phyloP scores from a whole-genome alignment of 2,888 invertebrate species.

The Philhelius pedissequus region DNA sequence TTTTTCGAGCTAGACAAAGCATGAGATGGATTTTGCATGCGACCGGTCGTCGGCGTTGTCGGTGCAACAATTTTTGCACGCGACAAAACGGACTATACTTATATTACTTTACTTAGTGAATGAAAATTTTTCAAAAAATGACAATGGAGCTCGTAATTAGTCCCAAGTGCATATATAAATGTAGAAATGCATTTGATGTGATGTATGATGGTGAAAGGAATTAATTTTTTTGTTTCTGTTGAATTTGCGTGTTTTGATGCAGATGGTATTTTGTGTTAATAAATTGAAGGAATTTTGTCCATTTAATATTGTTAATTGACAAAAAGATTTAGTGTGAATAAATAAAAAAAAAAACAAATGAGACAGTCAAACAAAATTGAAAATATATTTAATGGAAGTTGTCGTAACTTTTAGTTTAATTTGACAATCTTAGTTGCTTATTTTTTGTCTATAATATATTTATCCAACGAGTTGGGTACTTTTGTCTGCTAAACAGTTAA shows the following conservation, averaged over 20 bases:
- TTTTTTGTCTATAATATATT: too few relatives aligned
- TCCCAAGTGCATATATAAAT: conserved; percentile 6
- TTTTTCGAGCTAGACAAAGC: conserved; percentile 69
- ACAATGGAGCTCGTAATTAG: conserved; percentile 67
- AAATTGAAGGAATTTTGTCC: conserved; percentile 42
- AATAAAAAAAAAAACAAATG: neutral
- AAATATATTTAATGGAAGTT: neutral
- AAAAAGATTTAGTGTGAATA: conserved; percentile 26
- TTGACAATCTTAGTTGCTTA: too few relatives aligned
- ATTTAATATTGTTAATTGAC: conserved; percentile 41
- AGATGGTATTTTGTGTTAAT: conserved; percentile 40
- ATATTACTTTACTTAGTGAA: conserved; percentile 60
- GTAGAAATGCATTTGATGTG: conserved; percentile 30
- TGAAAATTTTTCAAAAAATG: conserved; percentile 53
- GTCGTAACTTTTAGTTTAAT: neutral
- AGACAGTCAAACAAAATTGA: neutral
- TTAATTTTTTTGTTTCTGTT: neutral
- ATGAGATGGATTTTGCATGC: conserved; percentile 68
- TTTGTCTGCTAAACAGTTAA: too few relatives aligned
- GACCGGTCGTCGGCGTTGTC: neutral
- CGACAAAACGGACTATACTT: conserved; percentile 53
- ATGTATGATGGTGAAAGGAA: conserved; percentile 63
- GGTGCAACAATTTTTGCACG: conserved; percentile 58
- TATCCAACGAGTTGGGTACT: too few relatives aligned
- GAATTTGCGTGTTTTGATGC: conserved; percentile 53